Evolutionary conservation across 1,140 invertebrate species (phyloP).

Genomic region (Cydia fagiglandana): DNA sequence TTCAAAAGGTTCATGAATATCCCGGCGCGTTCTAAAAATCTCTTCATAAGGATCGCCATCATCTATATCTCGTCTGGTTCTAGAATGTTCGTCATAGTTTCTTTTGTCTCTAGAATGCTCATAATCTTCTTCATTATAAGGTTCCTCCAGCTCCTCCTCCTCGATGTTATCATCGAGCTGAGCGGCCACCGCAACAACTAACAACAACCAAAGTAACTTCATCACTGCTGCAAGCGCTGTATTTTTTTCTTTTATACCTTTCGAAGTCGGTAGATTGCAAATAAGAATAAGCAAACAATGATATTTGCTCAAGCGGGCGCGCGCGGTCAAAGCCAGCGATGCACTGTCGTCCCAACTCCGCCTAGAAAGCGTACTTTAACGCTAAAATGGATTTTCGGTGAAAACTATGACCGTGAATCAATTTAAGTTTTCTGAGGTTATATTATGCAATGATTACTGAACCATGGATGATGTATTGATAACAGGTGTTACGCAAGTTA

Average conservation of each 20-base stretch:
- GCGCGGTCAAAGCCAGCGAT: not conserved
- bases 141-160: constrained; percentile 66
- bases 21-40: constrained; percentile 1
- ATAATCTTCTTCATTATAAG: constrained; percentile 60
- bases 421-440: constrained; percentile 10
- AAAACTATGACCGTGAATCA: constrained; percentile 18
- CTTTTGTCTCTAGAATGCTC: constrained; percentile 38
- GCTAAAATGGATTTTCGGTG: constrained; percentile 14
- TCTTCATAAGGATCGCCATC: constrained; percentile 42
- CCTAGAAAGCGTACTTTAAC: constrained; percentile 13
- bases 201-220: constrained; percentile 46
- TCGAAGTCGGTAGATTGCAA: constrained; percentile 7
- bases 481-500: constrained; percentile 4
- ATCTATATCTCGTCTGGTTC: constrained; percentile 49
- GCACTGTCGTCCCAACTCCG: not conserved
- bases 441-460: not conserved
- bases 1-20: not conserved
- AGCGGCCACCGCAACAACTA: constrained; percentile 53
- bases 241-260: constrained; percentile 12
- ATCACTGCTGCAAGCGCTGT: constrained; percentile 38
- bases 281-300: not conserved
- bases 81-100: constrained; percentile 4
- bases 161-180: constrained; percentile 64
- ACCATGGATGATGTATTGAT: constrained; percentile 15
- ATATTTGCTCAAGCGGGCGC: constrained; percentile 17